Evolutionary conservation across 2,797 vertebrate genomes (phyloP).

Genomic region (Leptodactylus fallax): DNA sequence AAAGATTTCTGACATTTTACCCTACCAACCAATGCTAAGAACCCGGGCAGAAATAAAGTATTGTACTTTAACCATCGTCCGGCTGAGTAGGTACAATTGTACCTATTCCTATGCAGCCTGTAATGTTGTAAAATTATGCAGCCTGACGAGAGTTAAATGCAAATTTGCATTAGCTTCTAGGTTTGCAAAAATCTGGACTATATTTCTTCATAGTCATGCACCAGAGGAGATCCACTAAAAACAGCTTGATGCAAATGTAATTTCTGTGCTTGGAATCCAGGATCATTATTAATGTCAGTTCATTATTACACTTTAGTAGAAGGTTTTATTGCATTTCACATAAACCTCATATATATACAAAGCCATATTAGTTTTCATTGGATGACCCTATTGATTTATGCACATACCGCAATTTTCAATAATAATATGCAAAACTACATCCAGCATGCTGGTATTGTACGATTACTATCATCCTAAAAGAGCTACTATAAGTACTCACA

Average conservation of each 20-base stretch:
- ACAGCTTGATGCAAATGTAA: conserved; percentile 7
- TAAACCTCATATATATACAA: not conserved
- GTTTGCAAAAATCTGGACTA: not conserved
- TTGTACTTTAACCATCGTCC: too few relatives aligned
- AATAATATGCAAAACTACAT: not conserved
- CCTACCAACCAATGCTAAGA: too few relatives aligned
- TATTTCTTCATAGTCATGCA: not conserved
- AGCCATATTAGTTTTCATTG: not conserved
- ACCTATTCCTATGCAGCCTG: too few relatives aligned
- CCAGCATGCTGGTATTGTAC: not conserved
- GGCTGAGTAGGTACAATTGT: too few relatives aligned
- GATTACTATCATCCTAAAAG: conserved; percentile 66
- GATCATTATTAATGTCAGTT: not conserved
- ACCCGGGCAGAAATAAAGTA: too few relatives aligned
- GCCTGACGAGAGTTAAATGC: too few relatives aligned
- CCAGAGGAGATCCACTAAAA: not conserved
- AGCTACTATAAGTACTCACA: conserved; percentile 84
- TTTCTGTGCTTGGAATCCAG: not conserved
- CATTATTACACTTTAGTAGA: not conserved
- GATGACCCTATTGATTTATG: not conserved
- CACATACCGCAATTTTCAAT: not conserved
- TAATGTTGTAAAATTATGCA: too few relatives aligned
- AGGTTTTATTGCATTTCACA: not conserved
- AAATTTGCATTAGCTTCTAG: not conserved
- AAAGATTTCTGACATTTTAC: too few relatives aligned